Base-by-base conservation (phyloP, 2,888 invertebrate species). In the Pimpla rufipes region DNA sequence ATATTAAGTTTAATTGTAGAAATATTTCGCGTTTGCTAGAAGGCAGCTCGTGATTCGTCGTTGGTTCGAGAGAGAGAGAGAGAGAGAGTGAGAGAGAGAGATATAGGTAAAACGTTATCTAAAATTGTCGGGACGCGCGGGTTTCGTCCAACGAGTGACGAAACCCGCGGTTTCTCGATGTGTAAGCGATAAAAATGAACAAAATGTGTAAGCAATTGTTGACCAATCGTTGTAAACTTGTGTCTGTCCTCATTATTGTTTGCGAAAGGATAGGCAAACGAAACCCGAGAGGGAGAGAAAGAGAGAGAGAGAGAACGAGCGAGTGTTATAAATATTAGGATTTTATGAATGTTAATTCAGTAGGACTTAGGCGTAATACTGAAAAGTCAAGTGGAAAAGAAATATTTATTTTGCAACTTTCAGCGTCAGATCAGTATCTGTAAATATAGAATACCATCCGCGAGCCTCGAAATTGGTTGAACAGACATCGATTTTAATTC, bases 211-310 rank as follows among this genome's bases (percentile, higher is more conserved):
- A 86, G 81, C 84, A 87, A 88, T 89, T 88, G 87, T 90, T 90
- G 87, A 90, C 87, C 88, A 89, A 88, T 90, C 82, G 82, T 87
- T 88, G 81, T 83, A 84, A 85, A 78, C 83, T 82, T 85, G 78
- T 67, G 76, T 84, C 37, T 29, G 59, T 47, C 52, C 52, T 16
- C 29, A 74, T 78, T 68, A 74, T 78, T 67, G 52, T 75, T 71
- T 40, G 59, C 45, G n/a, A 68, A 45, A 68, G 45, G 42, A 77
- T 55, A 59, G 11, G 23, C 37, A 23, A 71, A 42, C 55, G 59
- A 59, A 29, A 57, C 29, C n/a, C n/a, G n/a, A n/a, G n/a, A 35
- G 23, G 23, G 23, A 23, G 23, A 11, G 55, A 29, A 37, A 68
- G 70, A 68, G 35, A 68, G 21, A 40, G 59, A 50, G 64, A 45